phyloP scores from a whole-genome alignment of 2,888 invertebrate species.

The Eudemis profundana region DNA sequence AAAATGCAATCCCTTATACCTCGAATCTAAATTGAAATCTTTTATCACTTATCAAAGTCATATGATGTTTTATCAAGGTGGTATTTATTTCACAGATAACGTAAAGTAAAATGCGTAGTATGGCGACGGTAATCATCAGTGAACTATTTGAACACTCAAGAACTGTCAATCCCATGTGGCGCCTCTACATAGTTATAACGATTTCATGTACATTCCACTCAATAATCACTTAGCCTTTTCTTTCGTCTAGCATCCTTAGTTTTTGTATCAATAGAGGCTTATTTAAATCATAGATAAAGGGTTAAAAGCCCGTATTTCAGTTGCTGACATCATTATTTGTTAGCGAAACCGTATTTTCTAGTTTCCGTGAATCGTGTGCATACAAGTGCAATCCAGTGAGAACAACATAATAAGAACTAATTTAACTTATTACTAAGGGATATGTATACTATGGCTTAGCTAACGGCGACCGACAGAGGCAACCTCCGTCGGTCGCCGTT shows the following conservation, averaged over 20 bases:
- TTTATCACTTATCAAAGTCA: conserved; percentile 17
- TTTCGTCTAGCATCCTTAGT: background rate
- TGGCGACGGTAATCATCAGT: conserved; percentile 17
- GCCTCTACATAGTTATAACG: background rate
- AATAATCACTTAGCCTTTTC: background rate
- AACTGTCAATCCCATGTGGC: background rate
- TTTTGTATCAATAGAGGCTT: background rate
- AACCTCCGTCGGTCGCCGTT: too few species aligned
- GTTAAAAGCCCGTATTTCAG: background rate
- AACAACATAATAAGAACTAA: background rate
- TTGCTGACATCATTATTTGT: conserved; percentile 79
- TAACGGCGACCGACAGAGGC: too few species aligned
- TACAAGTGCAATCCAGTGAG: conserved; percentile 53
- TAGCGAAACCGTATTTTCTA: conserved; percentile 73
- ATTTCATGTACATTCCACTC: background rate
- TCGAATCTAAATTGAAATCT: background rate
- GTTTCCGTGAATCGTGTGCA: conserved; percentile 74
- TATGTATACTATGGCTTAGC: too few species aligned
- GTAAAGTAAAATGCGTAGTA: conserved; percentile 8
- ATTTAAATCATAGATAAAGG: background rate
- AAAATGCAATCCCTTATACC: background rate
- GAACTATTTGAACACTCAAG: conserved; percentile 9
- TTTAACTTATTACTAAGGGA: too few species aligned
- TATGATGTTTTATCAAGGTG: conserved; percentile 30
- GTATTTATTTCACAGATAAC: conserved; percentile 32